phyloP scores from a whole-genome alignment of 1,140 invertebrate species.

The Ganaspis sp. region DNA sequence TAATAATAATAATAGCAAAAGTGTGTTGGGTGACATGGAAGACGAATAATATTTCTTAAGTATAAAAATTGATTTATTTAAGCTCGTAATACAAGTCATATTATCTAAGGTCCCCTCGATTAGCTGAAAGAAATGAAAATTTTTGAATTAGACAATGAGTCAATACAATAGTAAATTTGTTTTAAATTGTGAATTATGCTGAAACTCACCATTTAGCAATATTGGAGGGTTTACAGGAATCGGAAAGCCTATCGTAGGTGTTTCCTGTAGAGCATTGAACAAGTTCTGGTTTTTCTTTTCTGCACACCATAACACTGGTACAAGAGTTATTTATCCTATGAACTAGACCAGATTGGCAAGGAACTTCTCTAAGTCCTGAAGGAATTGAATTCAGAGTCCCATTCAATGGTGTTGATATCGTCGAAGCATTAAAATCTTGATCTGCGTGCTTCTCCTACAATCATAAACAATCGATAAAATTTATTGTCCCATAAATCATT shows the following conservation, averaged over 20 bases:
- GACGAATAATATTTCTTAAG: neutral
- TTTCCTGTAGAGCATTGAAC: conserved; percentile 62
- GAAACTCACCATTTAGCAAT: conserved; percentile 66
- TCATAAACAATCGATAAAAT: neutral
- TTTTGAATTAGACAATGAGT: too few relatives aligned
- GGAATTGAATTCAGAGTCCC: conserved; percentile 54
- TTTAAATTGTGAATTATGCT: neutral
- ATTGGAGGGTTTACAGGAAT: conserved; percentile 60
- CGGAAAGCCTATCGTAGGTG: conserved; percentile 63
- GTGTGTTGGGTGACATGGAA: neutral
- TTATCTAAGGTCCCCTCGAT: conserved; percentile 39
- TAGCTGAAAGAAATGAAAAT: conserved; percentile 62
- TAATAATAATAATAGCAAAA: too few relatives aligned
- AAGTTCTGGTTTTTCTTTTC: conserved; percentile 58
- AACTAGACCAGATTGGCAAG: conserved; percentile 62
- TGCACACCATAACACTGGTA: conserved; percentile 66
- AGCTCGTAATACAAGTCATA: conserved; percentile 37
- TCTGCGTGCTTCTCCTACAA: neutral
- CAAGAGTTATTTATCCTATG: conserved; percentile 65
- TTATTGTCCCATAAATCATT: neutral
- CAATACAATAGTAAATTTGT: neutral
- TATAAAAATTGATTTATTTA: conserved; percentile 28
- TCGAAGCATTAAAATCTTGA: conserved; percentile 34
- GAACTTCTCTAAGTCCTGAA: conserved; percentile 50
- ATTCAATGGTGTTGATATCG: conserved; percentile 55